Evolutionary conservation across 2,797 vertebrate species (phyloP), one percentile per base, ranked within the genome.

Genomic region (Acrossocheilus wenchowensis): DNA sequence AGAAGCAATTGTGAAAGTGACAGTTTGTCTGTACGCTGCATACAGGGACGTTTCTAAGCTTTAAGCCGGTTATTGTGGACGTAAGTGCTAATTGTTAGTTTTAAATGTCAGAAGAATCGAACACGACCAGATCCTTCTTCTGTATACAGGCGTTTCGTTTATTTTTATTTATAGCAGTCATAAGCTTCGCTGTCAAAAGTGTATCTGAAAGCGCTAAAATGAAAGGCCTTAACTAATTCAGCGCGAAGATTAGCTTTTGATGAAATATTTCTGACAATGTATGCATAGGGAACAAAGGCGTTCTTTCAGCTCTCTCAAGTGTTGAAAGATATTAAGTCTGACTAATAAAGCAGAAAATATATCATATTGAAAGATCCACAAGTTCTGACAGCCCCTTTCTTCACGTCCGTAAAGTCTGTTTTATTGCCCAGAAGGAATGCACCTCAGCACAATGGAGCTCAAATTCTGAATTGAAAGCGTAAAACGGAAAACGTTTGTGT

Each of bases 291-390:
- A 88, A 88, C 84, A 83, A 87, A 81, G 82, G 54, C 2, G n/a
- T 86, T 48, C 75, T 89, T 84, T 87, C 78, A 87, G 69, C 62
- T 60, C 80, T 89, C 88, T 78, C 54, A 39, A 85, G 79, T 78
- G 66, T 87, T 90, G 74, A 88, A 87, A 87, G 87, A 89, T 89
- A 89, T 92, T 90, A 87, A 87, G 78, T 90, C 80, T 91, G 91
- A 91, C 90, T 90, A 93, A 93, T 91, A 91, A 89, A 90, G 87
- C 90, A 87, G 86, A 91, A 91, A 87, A 91, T 87, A 80, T 86
- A 74, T 73, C 30, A 74, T 90, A 86, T 88, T 90, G 83, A 84
- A 75, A 86, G 77, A 89, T 90, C 78, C 85, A 87, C 88, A 90
- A 86, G 86, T 91, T 86, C 74, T 87, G 90, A 93, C 89, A 87